Evolutionary conservation across 2,888 invertebrate species (phyloP).

Genomic region (Acanthosepion lycidas): DNA sequence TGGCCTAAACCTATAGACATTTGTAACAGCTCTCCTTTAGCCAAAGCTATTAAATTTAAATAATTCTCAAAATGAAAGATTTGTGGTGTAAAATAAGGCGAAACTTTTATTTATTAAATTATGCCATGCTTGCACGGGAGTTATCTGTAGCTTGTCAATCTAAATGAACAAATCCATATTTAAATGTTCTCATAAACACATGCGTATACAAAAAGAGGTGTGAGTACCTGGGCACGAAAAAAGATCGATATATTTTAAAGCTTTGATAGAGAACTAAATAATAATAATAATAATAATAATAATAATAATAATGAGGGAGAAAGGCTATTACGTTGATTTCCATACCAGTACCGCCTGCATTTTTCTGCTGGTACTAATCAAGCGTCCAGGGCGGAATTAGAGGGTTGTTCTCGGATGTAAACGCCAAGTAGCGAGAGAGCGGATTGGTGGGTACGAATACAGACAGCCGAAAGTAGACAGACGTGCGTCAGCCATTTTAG

Average conservation of each 20-base stretch:
- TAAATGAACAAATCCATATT: no score
- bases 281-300: neutral
- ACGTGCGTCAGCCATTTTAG: neutral
- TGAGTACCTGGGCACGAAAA: neutral
- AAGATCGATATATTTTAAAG: neutral
- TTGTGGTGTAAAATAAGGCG: no score
- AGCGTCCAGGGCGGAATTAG: neutral
- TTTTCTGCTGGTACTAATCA: neutral
- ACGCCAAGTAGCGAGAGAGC: neutral
- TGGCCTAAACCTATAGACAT: no score
- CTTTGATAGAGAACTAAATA: neutral
- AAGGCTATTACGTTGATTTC: neutral
- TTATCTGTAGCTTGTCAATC: no score
- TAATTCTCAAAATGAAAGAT: no score
- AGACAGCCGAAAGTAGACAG: constrained; percentile 2
- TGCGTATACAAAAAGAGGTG: neutral
- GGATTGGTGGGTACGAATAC: neutral
- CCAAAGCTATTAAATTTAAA: no score
- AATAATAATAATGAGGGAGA: neutral
- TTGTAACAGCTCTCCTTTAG: no score
- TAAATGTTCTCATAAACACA: no score
- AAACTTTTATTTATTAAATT: no score
- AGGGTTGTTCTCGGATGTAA: neutral
- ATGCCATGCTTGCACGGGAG: no score
- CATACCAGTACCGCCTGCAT: neutral